Evolutionary conservation across 2,888 invertebrate species (phyloP).

Genomic region (Ectropis crepuscularia): DNA sequence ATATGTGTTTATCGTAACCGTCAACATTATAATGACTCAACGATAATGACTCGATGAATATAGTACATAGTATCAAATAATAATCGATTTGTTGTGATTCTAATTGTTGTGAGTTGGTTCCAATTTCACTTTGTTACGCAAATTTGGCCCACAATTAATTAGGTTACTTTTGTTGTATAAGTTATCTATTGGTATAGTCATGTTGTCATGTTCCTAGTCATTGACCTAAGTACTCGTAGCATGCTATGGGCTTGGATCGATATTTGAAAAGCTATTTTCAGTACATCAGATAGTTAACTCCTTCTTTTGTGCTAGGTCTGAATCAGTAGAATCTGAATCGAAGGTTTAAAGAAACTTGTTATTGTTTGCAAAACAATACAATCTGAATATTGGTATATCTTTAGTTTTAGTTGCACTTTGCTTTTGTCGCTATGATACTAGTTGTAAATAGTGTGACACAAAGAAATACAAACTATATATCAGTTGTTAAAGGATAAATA

Average conservation of each 20-base stretch:
- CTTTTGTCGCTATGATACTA: no score
- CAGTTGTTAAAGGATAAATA: no score
- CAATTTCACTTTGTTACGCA: conserved; percentile 55
- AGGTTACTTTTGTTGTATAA: neutral
- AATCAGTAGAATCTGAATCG: no score
- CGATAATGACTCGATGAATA: conserved; percentile 43
- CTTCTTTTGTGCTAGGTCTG: no score
- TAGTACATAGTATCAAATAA: conserved; percentile 43
- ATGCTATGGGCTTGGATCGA: conserved; percentile 53
- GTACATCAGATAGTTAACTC: no score
- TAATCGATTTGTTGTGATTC: conserved; percentile 42
- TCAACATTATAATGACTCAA: conserved; percentile 44
- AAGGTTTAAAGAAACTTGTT: no score
- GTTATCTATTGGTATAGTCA: neutral
- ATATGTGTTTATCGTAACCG: conserved; percentile 13
- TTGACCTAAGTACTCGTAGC: conserved; percentile 52
- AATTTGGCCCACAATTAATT: conserved; percentile 50
- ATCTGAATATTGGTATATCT: no score
- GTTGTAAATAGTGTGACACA: no score
- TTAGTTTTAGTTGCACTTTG: no score
- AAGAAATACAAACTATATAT: no score
- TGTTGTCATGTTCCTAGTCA: conserved; percentile 42
- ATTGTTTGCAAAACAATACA: no score
- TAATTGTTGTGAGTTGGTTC: conserved; percentile 40
- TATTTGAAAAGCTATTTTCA: conserved; percentile 25